phyloP scores from a whole-genome alignment of 1,140 invertebrate species.

The Rhagoletis zephyria region DNA sequence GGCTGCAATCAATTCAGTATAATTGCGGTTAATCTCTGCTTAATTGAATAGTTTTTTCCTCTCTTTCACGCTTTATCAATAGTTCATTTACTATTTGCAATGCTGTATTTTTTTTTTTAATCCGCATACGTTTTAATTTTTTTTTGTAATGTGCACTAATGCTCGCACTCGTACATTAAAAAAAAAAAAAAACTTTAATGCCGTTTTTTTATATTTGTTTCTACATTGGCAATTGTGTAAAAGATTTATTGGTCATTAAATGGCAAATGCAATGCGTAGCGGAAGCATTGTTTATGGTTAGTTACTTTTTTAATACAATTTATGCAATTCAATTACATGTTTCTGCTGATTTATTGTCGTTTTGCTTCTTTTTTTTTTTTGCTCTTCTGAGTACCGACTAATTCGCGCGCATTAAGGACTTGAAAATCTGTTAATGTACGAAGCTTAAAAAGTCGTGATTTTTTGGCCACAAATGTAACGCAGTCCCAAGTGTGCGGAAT shows the following conservation, averaged over 20 bases:
- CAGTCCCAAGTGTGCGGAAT: too few species aligned
- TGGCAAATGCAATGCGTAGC: conserved; percentile 27
- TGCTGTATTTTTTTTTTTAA: background rate
- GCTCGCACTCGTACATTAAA: too few species aligned
- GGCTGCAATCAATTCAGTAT: conserved; percentile 24
- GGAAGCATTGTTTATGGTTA: conserved; percentile 35
- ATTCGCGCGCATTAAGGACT: background rate
- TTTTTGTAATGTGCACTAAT: background rate
- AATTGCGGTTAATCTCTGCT: conserved; percentile 46
- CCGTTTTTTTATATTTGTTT: background rate
- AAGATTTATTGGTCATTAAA: conserved; percentile 50
- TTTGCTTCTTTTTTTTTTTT: background rate
- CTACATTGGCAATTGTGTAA: background rate
- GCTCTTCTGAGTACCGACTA: too few species aligned
- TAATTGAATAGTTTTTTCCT: conserved; percentile 34
- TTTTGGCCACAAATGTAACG: background rate
- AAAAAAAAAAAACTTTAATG: background rate
- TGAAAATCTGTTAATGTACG: background rate
- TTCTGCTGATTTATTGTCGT: conserved; percentile 3
- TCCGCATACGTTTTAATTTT: background rate
- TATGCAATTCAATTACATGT: conserved; percentile 17
- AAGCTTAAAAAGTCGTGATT: conserved; percentile 4
- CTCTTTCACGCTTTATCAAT: conserved; percentile 17
- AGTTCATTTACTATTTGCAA: conserved; percentile 34
- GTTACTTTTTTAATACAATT: conserved; percentile 22